Base-by-base conservation (phyloP, 2,888 invertebrate genomes). In the Euspilapteryx auroguttella region DNA sequence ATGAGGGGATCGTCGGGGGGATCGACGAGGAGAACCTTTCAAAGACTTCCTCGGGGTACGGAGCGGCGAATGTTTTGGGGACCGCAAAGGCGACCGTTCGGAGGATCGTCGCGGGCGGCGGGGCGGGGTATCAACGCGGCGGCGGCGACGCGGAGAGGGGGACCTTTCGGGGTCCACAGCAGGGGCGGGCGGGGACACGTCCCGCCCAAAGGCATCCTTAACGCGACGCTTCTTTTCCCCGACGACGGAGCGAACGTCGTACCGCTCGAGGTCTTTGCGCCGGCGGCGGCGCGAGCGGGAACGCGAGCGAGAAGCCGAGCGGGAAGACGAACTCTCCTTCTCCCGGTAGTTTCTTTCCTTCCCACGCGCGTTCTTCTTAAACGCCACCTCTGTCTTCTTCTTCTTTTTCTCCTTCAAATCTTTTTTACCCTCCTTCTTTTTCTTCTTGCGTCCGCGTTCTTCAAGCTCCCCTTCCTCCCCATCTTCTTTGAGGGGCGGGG, bases 261-360 rank as follows among this genome's bases (percentile, higher is more conserved):
- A 93, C 3, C 92, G 79, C 43, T 87, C 87, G 27, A 93, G 63
- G 45, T 92, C 91, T 46, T 88, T 86, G 10, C 89, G 78, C 45
- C 85, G 88, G 35, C 59, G 76, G 40, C 49, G 47, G 37, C 11
- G 44, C 41, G 11, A 33, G 39, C 22, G 40, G 39, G 4, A 46
- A 37, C 31, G 43, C 39, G 14, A 44, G 41, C 36, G 39, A n/a
- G n/a, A n/a, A n/a, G n/a, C n/a, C 41, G 11, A 33, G 39, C 22
- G 40, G 39, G 4, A 46, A 37, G 30, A 43, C 39, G 14, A 44
- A 40, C 36, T 38, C 25, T 64, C 64, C 31, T 82, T 83, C 26
- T 86, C 87, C 5, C 91, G 78, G 47, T 92, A 93, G 45, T 84
- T 90, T 34, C 87, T 73, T 44, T 86, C 89, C 50, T 87, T 89